Evolutionary conservation across 2,888 invertebrate genomes (phyloP).

Genomic region (Nomada hirtipes): DNA sequence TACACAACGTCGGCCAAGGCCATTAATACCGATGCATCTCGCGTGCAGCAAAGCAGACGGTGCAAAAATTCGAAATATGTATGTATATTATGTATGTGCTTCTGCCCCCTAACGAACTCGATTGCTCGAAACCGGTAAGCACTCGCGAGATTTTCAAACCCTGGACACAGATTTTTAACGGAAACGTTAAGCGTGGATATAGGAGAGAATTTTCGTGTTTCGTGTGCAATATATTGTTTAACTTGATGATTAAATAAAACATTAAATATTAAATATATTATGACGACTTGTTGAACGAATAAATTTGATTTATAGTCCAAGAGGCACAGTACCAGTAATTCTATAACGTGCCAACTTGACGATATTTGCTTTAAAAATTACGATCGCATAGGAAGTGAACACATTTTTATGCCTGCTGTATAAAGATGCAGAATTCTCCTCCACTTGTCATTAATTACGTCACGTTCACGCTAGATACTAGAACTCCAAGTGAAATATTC

Average conservation of each 20-base stretch:
- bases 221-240: background rate
- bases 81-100: conserved; percentile 6
- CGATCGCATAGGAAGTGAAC: background rate
- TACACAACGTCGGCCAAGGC: conserved; percentile 69
- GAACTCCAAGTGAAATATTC: background rate
- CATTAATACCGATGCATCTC: conserved; percentile 66
- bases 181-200: no score
- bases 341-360: conserved; percentile 59
- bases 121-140: background rate
- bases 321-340: conserved; percentile 57
- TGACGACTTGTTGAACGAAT: no score
- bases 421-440: background rate
- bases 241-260: background rate
- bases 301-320: conserved; percentile 21
- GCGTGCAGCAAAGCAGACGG: conserved; percentile 19
- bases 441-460: background rate
- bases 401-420: background rate
- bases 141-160: background rate
- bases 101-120: background rate
- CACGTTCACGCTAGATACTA: background rate
- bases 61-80: conserved; percentile 4
- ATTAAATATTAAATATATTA: background rate
- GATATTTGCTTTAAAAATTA: background rate
- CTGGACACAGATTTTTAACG: no score
- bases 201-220: background rate